These are phyloP conservation scores for Aepyceros melampus DNA, from an alignment of 2,113 vertebrate genomes.

Conservation along the genomic window DNA sequence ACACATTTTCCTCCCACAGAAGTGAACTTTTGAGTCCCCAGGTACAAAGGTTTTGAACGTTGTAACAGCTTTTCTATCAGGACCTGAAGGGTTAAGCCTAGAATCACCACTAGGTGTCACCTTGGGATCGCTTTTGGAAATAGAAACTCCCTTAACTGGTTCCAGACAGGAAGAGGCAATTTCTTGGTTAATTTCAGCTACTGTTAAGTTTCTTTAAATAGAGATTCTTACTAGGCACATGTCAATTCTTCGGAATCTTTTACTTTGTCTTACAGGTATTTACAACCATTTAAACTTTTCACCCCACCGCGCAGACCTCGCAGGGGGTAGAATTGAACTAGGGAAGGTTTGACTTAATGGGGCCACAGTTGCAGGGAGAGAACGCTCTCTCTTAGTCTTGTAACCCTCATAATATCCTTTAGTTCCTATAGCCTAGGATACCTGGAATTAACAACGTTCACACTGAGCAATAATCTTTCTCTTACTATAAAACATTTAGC, in stretches of 20 bases:
- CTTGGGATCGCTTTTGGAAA: constrained; percentile 63
- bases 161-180: not conserved
- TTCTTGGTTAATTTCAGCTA: constrained; percentile 50
- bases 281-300: constrained; percentile 64
- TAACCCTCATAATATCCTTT: not conserved
- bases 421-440: not conserved
- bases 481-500: not conserved
- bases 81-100: constrained; percentile 64
- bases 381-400: not conserved
- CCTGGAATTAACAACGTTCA: not conserved
- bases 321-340: not conserved
- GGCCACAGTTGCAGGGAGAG: not conserved
- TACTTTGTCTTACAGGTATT: constrained; percentile 53
- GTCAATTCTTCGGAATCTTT: constrained; percentile 22
- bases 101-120: constrained; percentile 82
- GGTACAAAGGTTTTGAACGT: not conserved
- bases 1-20: not conserved
- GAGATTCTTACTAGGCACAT: not conserved
- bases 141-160: not conserved
- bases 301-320: not conserved
- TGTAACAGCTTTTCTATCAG: not conserved
- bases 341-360: not conserved
- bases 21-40: not conserved
- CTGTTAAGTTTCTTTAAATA: constrained; percentile 50
- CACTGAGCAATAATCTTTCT: not conserved